Evolutionary conservation across 2,888 invertebrate genomes (phyloP), one percentile per base, ranked within the genome.

Genomic region (Lingula anatina): DNA sequence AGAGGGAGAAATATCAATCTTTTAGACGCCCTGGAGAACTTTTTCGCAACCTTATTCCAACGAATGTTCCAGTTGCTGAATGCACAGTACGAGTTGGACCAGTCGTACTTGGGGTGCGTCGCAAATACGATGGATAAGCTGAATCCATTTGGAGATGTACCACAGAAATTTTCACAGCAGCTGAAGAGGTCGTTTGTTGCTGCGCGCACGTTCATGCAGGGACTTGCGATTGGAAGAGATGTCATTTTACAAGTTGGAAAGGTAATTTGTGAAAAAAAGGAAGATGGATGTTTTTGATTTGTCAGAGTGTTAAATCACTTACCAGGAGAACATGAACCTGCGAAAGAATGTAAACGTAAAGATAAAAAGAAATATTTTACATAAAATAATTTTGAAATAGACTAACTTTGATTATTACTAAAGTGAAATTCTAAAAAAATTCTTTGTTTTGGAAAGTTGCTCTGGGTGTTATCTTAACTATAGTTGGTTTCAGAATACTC

Each of bases 141-240:
- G 77, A 86, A 90, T 71, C 95, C 96, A 0, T 96, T 96, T 73
- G 94, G 92, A 24, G 94, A 95, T 75, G 90, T 94, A 39, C 95
- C 95, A 1, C 85, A 86, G 70, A 95, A 94, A 79, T 82, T 96
- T 54, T 87, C 89, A 9, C 84, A 87, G 53, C 93, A 94, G 78
- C 84, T 96, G 65, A 87, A 90, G 65, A 81, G 95, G 43, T 90
- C 94, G 0, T 95, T 97, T 80, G 90, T 95, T 26, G 95, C 96
- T 20, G 93, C 95, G 5, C 81, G 94, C 63, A 90, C 93, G 46
- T 94, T 95, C 78, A 89, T 91, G 57, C 92, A 93, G 74, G 89
- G 93, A 0, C 80, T 97, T 52, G 83, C 84, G 27, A 85, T 87
- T 21, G 92, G 91, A 1, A 85, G 88, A 2, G 89, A 90, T 47